Evolutionary conservation across 2,888 invertebrate genomes (phyloP).

Genomic region (Plagodis dolabraria): DNA sequence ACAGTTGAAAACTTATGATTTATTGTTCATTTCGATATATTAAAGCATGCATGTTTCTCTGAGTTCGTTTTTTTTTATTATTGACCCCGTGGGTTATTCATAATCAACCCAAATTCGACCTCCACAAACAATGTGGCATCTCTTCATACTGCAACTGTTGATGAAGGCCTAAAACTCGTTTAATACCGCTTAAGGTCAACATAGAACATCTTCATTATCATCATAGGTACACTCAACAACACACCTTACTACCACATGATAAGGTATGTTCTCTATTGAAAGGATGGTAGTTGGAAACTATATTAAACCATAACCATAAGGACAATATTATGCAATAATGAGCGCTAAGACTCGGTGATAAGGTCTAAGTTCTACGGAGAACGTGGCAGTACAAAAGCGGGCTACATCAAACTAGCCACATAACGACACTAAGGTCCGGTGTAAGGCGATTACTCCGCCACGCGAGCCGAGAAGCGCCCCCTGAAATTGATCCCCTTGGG

Average conservation of each 20-base stretch:
- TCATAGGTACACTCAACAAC: not conserved
- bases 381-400: slow-evolving; percentile 9
- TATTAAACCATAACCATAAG: slow-evolving; percentile 45
- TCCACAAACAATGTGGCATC: slow-evolving; percentile 1
- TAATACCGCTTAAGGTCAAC: slow-evolving; percentile 25
- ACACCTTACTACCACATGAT: not conserved
- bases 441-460: slow-evolving; percentile 67
- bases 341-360: not conserved
- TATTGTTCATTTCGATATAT: no score
- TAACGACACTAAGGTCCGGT: slow-evolving; percentile 50
- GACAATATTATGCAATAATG: not conserved
- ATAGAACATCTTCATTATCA: slow-evolving; percentile 10
- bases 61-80: no score
- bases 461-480: slow-evolving; percentile 60
- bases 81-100: no score
- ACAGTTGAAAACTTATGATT: no score
- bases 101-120: no score
- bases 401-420: slow-evolving; percentile 45
- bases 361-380: not conserved
- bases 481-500: slow-evolving; percentile 60
- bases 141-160: slow-evolving; percentile 10
- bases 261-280: not conserved
- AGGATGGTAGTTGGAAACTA: slow-evolving; percentile 10
- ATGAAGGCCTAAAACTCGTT: slow-evolving; percentile 20
- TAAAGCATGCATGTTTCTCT: no score